A percentile compares a stretch with the other conserved stretches of the same genome.
These are phyloP conservation scores for Sminthurides aquaticus DNA, from an alignment of 2,888 invertebrate genomes.

Conservation along the genomic window DNA sequence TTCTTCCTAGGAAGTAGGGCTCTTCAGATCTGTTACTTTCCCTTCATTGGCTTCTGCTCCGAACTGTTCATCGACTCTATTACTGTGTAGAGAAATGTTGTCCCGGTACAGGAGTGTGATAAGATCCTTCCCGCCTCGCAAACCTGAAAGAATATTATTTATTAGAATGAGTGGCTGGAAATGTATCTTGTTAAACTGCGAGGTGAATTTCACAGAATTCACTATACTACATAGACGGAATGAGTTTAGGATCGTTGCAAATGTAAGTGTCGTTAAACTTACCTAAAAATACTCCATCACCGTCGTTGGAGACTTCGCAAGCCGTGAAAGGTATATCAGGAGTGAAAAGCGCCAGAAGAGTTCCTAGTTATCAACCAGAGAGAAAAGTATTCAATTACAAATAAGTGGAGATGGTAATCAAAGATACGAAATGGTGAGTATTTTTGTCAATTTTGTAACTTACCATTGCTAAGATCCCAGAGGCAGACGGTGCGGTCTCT, in stretches of 20 bases:
- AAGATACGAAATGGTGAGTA: background rate
- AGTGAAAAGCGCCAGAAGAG: constrained; percentile 69
- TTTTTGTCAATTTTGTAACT: constrained; percentile 12
- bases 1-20: constrained; percentile 3
- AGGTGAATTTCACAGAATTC: too few species aligned
- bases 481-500: constrained; percentile 67
- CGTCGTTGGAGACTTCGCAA: constrained; percentile 68
- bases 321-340: constrained; percentile 66
- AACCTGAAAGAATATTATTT: constrained; percentile 26
- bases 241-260: background rate
- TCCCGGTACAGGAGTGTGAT: constrained; percentile 35
- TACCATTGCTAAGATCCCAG: constrained; percentile 74
- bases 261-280: constrained; percentile 1
- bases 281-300: constrained; percentile 56
- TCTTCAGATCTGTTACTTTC: constrained; percentile 38
- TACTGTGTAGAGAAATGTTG: constrained; percentile 26
- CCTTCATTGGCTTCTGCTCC: constrained; percentile 36
- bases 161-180: background rate
- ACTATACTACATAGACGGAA: background rate
- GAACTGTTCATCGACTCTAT: constrained; percentile 33
- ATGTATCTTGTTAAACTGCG: background rate
- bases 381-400: too few species aligned
- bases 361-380: too few species aligned
- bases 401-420: background rate
- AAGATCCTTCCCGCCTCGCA: constrained; percentile 32